Percentiles rank a stretch among this genome's conserved stretches.
These are phyloP conservation scores for Plestiodon gilberti DNA, from an alignment of 2,113 vertebrate species.

Conservation along the genomic window DNA sequence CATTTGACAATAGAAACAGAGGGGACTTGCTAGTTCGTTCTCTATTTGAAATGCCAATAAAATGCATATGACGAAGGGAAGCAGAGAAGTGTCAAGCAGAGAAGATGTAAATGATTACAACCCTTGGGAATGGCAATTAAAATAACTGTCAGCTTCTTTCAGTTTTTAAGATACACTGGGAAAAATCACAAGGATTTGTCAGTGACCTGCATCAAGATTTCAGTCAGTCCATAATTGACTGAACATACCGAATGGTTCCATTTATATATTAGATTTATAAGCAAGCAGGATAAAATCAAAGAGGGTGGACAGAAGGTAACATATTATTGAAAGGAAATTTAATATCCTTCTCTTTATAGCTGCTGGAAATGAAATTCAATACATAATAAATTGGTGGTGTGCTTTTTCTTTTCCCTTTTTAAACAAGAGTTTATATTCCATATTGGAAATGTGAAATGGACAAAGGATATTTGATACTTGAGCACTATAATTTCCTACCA, in stretches of 20 bases:
- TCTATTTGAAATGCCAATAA: background rate
- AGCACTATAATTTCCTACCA: background rate
- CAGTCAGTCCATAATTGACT: background rate
- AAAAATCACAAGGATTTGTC: background rate
- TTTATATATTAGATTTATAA: background rate
- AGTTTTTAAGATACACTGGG: background rate
- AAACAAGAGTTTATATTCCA: background rate
- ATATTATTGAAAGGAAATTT: constrained; percentile 9
- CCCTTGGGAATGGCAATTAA: background rate
- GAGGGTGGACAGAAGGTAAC: background rate
- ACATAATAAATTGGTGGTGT: background rate
- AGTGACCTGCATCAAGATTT: background rate
- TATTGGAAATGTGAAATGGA: constrained; percentile 5
- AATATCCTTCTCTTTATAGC: constrained; percentile 7
- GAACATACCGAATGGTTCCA: background rate
- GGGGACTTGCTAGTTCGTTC: background rate
- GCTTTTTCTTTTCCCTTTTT: background rate
- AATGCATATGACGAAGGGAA: background rate
- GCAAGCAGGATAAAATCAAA: constrained; percentile 8
- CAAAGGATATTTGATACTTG: background rate
- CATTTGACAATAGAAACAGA: background rate
- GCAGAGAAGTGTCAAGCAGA: background rate
- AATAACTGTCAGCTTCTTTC: background rate
- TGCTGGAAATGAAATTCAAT: constrained; percentile 9
- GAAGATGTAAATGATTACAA: background rate